phyloP scores from a whole-genome alignment of 2,113 vertebrate species.

The Hippocampus guttulatus region DNA sequence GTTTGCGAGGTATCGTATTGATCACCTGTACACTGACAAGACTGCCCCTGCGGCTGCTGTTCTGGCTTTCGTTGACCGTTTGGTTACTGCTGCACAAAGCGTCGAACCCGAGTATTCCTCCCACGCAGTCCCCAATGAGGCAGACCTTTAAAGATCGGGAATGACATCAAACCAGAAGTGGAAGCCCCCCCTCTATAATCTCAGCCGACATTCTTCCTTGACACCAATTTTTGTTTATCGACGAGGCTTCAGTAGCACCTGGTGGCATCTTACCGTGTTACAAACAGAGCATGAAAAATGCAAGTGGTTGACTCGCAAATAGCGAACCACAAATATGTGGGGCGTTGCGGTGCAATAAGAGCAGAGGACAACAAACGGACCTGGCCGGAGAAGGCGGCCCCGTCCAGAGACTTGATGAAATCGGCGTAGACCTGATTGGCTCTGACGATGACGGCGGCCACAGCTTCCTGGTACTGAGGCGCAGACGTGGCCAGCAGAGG shows the following conservation, averaged over 20 bases:
- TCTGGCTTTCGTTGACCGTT: slow-evolving; percentile 85
- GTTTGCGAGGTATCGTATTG: neutral
- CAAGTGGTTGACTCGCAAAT: too few species aligned
- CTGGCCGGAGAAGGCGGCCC: slow-evolving; percentile 89
- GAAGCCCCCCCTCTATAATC: neutral
- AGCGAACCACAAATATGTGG: too few species aligned
- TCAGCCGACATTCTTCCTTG: too few species aligned
- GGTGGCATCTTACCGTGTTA: too few species aligned
- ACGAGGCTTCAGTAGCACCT: too few species aligned
- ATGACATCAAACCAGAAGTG: neutral
- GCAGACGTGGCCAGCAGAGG: slow-evolving; percentile 91
- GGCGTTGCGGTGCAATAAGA: too few species aligned
- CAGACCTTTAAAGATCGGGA: slow-evolving; percentile 76
- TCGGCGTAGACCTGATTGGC: slow-evolving; percentile 91
- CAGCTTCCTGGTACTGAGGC: slow-evolving; percentile 91
- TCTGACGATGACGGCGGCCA: slow-evolving; percentile 82
- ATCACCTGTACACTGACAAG: slow-evolving; percentile 85
- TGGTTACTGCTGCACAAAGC: slow-evolving; percentile 90
- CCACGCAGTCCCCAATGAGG: slow-evolving; percentile 92
- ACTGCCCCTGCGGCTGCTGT: slow-evolving; percentile 89
- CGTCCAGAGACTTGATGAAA: slow-evolving; percentile 88
- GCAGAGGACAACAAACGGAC: slow-evolving; percentile 55
- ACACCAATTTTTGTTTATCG: too few species aligned
- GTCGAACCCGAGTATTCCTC: slow-evolving; percentile 93
- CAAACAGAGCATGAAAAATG: too few species aligned